Base-by-base conservation (phyloP, 1,140 invertebrate genomes). In the Aphaenogaster ashmeadi region DNA sequence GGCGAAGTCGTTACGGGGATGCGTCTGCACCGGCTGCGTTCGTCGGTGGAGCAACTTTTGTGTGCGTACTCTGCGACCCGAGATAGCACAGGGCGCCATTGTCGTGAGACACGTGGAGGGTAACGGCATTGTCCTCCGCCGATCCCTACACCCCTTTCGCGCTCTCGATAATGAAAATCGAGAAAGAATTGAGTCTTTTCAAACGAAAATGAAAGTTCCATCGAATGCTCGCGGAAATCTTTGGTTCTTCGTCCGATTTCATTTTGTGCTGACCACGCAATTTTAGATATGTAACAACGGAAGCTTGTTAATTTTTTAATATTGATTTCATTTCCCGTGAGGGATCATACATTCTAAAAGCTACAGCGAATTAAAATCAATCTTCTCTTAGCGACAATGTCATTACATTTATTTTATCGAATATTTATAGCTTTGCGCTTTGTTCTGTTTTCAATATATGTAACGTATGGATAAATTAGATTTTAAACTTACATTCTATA, bases 141-240 rank as follows among this genome's bases (percentile, higher is more conserved):
- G n/a, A 54, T 64, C 27, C 50, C 33, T 80, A 8, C 38, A 38
- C 41, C 38, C n/a, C 33, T 64, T 83, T 60, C 27, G 66, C 41
- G 44, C 36, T 77, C 47, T 75, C 52, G 64, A 90, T 71, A 90
- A 89, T 86, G 72, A 90, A 83, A 72, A 88, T 90, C 85, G 67
- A 27, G 27, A 74, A 83, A 21, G 54, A 81, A 81, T 66, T 47
- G 27, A 50, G 13, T 47, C 60, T 50, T 50, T 36, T 4, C 21
- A 41, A 21, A 38, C 38, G 11, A 33, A 58, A 83, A 74, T 27
- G 2, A 74, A 9, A 83, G 13, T 38, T 56, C 27, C 13, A 8
- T 41, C 36, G 18, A 41, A 41, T 21, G 7, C 44, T 54, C 2
- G n/a, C 64, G 36, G 2, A 54, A 13, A 41, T 69, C 41, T 69